phyloP scores from a whole-genome alignment of 1,140 invertebrate species.

The Achroia grisella region DNA sequence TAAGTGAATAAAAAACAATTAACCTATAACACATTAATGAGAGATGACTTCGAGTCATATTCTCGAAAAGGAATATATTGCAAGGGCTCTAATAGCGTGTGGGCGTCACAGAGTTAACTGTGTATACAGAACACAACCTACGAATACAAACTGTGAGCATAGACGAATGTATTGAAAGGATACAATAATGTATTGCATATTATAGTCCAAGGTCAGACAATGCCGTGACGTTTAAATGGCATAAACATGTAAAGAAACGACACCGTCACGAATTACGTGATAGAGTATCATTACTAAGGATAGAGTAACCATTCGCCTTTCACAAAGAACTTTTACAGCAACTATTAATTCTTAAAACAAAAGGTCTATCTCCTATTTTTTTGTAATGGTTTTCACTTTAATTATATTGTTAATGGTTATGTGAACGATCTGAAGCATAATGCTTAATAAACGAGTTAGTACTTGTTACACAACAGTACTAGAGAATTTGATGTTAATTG shows the following conservation, averaged over 20 bases:
- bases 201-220: constrained; percentile 14
- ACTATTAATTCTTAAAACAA: no score
- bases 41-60: no score
- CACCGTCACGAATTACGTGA: constrained; percentile 25
- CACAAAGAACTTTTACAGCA: neutral
- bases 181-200: constrained; percentile 15
- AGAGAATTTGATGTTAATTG: constrained; percentile 16
- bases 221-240: constrained; percentile 7
- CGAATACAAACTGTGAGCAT: constrained; percentile 10
- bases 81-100: constrained; percentile 16
- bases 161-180: constrained; percentile 6
- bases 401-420: no score
- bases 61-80: constrained; percentile 5
- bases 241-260: constrained; percentile 10
- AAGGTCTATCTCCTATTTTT: no score
- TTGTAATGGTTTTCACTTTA: no score
- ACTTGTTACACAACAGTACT: no score
- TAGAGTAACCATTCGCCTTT: constrained; percentile 12
- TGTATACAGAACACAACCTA: constrained; percentile 9
- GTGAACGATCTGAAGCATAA: neutral
- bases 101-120: constrained; percentile 21
- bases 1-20: neutral
- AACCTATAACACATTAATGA: constrained; percentile 1
- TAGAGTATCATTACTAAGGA: constrained; percentile 10
- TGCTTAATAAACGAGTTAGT: constrained; percentile 1